Percentiles rank a stretch among this genome's conserved stretches.
phyloP scores from a whole-genome alignment of 2,113 vertebrate species.

The Manacus vitellinus region DNA sequence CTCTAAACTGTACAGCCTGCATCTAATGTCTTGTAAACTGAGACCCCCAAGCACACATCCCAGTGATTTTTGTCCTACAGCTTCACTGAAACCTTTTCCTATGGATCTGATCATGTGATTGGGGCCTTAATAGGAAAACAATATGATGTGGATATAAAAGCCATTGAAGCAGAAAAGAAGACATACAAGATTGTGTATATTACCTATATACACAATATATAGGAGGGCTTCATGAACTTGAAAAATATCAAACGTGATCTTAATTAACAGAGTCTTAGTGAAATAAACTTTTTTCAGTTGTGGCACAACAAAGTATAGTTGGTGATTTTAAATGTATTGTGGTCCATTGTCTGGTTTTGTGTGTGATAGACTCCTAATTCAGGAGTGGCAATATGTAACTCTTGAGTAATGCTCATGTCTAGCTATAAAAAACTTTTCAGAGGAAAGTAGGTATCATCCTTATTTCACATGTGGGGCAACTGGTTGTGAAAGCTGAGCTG shows the following conservation, averaged over 20 bases:
- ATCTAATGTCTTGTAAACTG: background rate
- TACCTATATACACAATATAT: background rate
- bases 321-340: background rate
- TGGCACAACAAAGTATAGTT: background rate
- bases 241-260: background rate
- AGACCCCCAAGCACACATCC: background rate
- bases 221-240: background rate
- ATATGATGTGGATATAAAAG: fast-evolving
- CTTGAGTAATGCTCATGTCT: background rate
- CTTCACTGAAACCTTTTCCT: background rate
- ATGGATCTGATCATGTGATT: background rate
- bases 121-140: background rate
- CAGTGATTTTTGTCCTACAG: background rate
- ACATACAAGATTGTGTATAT: background rate
- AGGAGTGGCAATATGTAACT: background rate
- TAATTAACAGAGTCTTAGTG: background rate
- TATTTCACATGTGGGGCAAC: background rate
- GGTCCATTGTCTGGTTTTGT: background rate
- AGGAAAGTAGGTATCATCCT: background rate
- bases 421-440: background rate
- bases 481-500: background rate
- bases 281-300: background rate
- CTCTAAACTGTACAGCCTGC: background rate
- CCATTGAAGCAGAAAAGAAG: background rate
- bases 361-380: background rate